Evolutionary conservation across 2,113 vertebrate species (phyloP).

Genomic region (Saguinus imperator): DNA sequence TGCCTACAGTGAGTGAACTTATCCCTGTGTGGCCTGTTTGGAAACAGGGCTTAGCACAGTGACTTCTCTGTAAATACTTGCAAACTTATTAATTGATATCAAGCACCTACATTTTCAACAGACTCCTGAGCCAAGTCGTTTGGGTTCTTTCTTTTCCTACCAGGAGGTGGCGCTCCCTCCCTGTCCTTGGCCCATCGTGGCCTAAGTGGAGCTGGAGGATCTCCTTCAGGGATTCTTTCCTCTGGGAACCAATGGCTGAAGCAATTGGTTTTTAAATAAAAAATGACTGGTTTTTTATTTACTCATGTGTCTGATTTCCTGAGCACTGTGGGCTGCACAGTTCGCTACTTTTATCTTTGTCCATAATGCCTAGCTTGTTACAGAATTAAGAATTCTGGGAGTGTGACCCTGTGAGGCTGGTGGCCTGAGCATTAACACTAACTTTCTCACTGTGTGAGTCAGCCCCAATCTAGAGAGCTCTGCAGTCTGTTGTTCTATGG

Average conservation of each 20-base stretch:
- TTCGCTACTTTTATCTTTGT: neutral
- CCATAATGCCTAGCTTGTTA: rapidly evolving
- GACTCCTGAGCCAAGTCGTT: neutral
- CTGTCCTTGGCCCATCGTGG: rapidly evolving
- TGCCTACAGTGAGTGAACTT: too few relatives aligned
- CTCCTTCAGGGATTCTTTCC: neutral
- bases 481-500: neutral
- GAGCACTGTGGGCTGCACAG: rapidly evolving
- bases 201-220: rapidly evolving
- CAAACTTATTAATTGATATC: neutral
- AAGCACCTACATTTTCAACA: neutral
- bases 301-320: neutral
- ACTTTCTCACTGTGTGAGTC: neutral
- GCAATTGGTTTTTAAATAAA: neutral
- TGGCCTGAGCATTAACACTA: rapidly evolving
- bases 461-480: neutral
- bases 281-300: neutral
- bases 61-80: neutral
- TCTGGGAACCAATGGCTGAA: neutral
- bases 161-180: neutral
- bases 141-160: neutral
- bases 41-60: neutral
- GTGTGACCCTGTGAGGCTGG: neutral
- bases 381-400: neutral
- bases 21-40: neutral